Percentiles rank a stretch among this genome's conserved stretches.
Conservation (phyloP, 2,888 invertebrate species). For the Orchesella flavescens region DNA sequence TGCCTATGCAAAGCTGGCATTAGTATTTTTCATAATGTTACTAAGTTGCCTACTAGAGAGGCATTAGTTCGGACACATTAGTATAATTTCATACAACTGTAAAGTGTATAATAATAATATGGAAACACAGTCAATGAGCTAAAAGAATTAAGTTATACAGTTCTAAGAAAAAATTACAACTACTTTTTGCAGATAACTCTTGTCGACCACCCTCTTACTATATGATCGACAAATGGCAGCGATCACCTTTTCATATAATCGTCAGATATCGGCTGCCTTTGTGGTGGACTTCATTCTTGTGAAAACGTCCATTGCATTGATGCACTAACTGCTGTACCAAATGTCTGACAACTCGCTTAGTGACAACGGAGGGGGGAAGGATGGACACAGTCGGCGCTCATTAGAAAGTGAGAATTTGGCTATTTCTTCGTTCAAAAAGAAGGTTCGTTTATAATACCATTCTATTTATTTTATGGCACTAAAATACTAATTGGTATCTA, state of each 20-base stretch:
- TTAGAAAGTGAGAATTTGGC: conserved; percentile 45
- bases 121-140: too few species aligned
- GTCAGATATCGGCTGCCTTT: conserved; percentile 22
- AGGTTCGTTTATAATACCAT: conserved; percentile 38
- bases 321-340: conserved; percentile 28
- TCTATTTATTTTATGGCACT: neutral
- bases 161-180: too few species aligned
- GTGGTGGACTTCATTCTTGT: conserved; percentile 33
- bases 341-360: conserved; percentile 46
- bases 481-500: neutral
- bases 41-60: too few species aligned
- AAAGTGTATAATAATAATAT: too few species aligned
- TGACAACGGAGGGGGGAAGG: conserved; percentile 35
- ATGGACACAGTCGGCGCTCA: conserved; percentile 29
- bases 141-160: too few species aligned
- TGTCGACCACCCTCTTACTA: neutral
- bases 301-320: conserved; percentile 40
- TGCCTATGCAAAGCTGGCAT: too few species aligned
- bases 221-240: conserved; percentile 43
- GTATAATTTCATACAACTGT: too few species aligned
- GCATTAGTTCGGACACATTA: too few species aligned
- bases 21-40: too few species aligned
- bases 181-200: conserved; percentile 14
- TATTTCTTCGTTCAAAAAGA: conserved; percentile 50
- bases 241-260: neutral